These are phyloP conservation scores for Beris chalybata DNA, from an alignment of 2,888 invertebrate genomes.

Conservation along the genomic window DNA sequence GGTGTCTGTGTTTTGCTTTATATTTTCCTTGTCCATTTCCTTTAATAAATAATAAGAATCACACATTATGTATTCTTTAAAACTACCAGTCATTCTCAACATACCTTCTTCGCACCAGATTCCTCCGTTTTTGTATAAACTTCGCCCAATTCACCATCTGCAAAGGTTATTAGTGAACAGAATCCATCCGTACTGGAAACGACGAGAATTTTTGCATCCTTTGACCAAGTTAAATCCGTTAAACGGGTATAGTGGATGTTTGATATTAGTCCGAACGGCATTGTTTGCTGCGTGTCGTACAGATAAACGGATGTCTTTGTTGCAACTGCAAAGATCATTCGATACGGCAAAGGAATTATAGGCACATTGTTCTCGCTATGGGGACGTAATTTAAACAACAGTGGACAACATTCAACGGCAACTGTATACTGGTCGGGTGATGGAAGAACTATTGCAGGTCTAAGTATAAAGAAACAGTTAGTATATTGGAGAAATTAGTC, in stretches of 20 bases:
- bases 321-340: slow-evolving; percentile 89
- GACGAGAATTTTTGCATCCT: slow-evolving; percentile 73
- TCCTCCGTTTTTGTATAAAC: slow-evolving; percentile 48
- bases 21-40: neutral
- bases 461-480: slow-evolving; percentile 50
- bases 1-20: neutral
- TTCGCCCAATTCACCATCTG: slow-evolving; percentile 70
- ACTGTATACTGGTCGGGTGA: slow-evolving; percentile 79
- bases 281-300: slow-evolving; percentile 83
- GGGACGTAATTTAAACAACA: slow-evolving; percentile 64
- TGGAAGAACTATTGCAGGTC: slow-evolving; percentile 78
- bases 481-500: neutral
- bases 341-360: slow-evolving; percentile 67
- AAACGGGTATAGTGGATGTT: slow-evolving; percentile 89
- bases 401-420: slow-evolving; percentile 80
- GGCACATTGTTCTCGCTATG: slow-evolving; percentile 59
- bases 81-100: neutral
- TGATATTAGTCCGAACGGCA: slow-evolving; percentile 77
- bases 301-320: slow-evolving; percentile 83
- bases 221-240: slow-evolving; percentile 86
- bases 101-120: slow-evolving; percentile 1
- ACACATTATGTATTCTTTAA: neutral
- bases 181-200: slow-evolving; percentile 90
- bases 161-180: slow-evolving; percentile 81
- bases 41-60: neutral